phyloP scores from a whole-genome alignment of 2,113 vertebrate species.

The Epinephelus moara region DNA sequence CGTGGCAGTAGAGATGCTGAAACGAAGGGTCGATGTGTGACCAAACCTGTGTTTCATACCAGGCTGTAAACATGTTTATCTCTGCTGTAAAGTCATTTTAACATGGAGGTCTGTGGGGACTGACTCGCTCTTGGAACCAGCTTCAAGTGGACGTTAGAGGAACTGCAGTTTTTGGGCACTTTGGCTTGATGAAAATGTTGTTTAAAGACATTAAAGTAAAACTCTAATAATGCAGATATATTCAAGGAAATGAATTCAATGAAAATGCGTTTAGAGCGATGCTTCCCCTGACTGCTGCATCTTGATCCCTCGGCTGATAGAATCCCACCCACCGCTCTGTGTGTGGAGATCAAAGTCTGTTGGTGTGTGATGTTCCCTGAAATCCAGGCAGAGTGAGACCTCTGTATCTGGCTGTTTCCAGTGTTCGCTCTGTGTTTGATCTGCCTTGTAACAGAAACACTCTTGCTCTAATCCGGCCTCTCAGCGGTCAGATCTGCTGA shows the following conservation, averaged over 20 bases:
- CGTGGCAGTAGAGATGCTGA: too few species aligned
- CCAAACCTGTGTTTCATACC: too few species aligned
- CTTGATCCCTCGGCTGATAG: not conserved
- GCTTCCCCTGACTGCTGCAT: not conserved
- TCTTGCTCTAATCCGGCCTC: conserved; percentile 10
- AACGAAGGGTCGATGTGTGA: too few species aligned
- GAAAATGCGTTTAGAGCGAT: not conserved
- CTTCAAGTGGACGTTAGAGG: too few species aligned
- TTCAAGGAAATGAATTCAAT: not conserved
- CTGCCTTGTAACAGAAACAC: conserved; percentile 24
- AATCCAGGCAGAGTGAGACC: conserved; percentile 39
- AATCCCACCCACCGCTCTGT: not conserved
- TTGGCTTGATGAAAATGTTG: not conserved
- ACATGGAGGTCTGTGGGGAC: too few species aligned
- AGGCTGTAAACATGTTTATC: too few species aligned
- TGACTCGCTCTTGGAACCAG: too few species aligned
- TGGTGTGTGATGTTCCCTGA: not conserved
- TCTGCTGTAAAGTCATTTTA: too few species aligned
- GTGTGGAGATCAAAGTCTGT: not conserved
- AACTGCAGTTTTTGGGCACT: too few species aligned
- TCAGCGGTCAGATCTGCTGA: conserved; percentile 34
- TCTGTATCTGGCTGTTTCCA: not conserved
- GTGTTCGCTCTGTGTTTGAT: conserved; percentile 35
- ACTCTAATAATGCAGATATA: not conserved
- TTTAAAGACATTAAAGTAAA: not conserved